Evolutionary conservation across 2,797 vertebrate genomes (phyloP), one percentile per base, ranked within the genome.

Genomic region (Notamacropus eugenii): DNA sequence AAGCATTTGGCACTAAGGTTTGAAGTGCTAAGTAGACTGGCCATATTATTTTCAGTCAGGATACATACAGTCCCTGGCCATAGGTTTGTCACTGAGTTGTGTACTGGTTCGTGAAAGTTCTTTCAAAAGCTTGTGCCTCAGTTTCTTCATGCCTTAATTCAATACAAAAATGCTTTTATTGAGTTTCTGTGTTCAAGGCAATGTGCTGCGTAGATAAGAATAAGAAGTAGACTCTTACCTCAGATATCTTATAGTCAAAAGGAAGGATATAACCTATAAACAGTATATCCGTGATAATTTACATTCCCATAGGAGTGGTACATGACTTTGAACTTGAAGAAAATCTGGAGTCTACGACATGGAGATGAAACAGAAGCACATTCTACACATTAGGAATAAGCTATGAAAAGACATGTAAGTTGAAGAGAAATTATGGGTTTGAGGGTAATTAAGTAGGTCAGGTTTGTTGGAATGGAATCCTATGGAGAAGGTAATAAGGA

Each of bases 1-100:
- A 56, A 57, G 12, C 22, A 28, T 97, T 95, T 52, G 92, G 82
- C 92, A 59, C 90, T 57, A 62, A 93, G 57, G 54, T 94, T 46
- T 54, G 92, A 91, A 92, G 5, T 10, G 91, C 22, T 91, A 58
- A n/a, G 34, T 67, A 93, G 90, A 95, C 50, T 92, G 55, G 19
- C 40, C 74, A 16, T 90, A 91, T 91, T 56, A 91, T 55, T 55
- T 93, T 1, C 54, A 92, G 52, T 92, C 54, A 93, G 93, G 67
- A 87, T 87, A 54, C 92, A 40, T 82, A 16, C 90, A 74, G 91
- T 67, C 55, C 92, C 55, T 40, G 27, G 1, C 87, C 16, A 82
- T 24, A 31, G 4, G 40, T 34, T 13, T 92, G 50, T 13, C 82
- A 40, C 67, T 82, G n/a, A 82, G 10, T 82, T 40, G 19, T 82